Evolutionary conservation across 2,888 invertebrate species (phyloP).

Genomic region (Argyresthia albistria): DNA sequence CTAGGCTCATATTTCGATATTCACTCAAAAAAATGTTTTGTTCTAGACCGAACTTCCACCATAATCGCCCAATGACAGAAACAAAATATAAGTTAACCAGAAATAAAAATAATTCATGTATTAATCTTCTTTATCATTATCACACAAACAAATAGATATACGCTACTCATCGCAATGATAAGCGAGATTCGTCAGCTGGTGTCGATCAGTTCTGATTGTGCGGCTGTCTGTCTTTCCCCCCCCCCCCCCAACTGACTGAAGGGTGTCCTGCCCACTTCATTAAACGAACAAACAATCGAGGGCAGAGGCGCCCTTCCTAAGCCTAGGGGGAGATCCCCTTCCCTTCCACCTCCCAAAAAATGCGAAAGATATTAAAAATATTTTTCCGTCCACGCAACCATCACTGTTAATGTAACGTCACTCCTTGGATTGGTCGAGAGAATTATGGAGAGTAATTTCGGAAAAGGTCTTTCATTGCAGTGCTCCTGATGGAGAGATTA

Average conservation of each 20-base stretch:
- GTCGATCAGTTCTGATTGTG: too few species aligned
- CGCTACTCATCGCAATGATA: too few species aligned
- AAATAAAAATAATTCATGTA: too few species aligned
- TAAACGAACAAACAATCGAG: slow-evolving; percentile 57
- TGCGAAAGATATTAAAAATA: slow-evolving; percentile 11
- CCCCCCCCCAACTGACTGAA: slow-evolving; percentile 6
- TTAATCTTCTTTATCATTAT: too few species aligned
- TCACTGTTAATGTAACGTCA: slow-evolving; percentile 2
- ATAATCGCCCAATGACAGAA: too few species aligned
- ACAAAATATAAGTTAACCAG: too few species aligned
- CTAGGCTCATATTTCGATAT: too few species aligned
- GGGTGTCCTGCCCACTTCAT: slow-evolving; percentile 57
- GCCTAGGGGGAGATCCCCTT: slow-evolving; percentile 20
- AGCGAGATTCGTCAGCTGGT: too few species aligned
- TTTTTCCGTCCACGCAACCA: slow-evolving; percentile 3
- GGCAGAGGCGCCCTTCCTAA: slow-evolving; percentile 16
- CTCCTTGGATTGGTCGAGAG: neutral
- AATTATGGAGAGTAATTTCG: slow-evolving; percentile 1
- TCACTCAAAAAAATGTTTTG: too few species aligned
- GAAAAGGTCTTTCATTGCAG: neutral
- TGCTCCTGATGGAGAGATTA: neutral
- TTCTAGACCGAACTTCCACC: too few species aligned
- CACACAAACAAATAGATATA: too few species aligned
- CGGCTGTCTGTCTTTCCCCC: too few species aligned
- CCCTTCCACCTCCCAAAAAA: slow-evolving; percentile 26